Conservation (phyloP, 2,888 invertebrate genomes). For the Galeopsomyia nigrocyanea region DNA sequence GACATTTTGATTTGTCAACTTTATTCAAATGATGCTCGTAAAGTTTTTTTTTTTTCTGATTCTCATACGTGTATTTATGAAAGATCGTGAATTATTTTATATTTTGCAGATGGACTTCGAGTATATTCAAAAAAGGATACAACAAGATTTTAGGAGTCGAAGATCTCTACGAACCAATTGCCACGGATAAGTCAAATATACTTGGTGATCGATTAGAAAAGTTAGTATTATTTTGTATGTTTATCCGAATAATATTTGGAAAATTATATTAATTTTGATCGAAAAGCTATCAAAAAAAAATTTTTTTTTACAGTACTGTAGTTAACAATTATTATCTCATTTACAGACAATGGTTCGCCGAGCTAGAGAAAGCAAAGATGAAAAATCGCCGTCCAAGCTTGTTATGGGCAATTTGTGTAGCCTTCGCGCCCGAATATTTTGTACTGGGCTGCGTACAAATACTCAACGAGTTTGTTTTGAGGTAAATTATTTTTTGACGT, state of each 20-base stretch:
- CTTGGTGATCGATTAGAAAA: conserved; percentile 79
- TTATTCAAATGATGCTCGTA: too few relatives aligned
- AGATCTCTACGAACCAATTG: conserved; percentile 81
- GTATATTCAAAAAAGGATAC: conserved; percentile 82
- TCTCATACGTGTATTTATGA: too few relatives aligned
- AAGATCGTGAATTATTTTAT: too few relatives aligned
- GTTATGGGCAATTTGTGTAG: conserved; percentile 67
- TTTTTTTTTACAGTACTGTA: not conserved
- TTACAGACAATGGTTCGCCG: conserved; percentile 70
- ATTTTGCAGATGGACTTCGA: conserved; percentile 79
- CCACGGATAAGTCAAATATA: conserved; percentile 76
- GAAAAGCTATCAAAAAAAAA: not conserved
- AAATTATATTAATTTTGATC: not conserved
- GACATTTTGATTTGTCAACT: too few relatives aligned
- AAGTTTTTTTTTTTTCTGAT: too few relatives aligned
- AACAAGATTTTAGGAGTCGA: conserved; percentile 79
- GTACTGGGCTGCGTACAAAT: conserved; percentile 68
- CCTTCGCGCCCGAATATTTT: conserved; percentile 69
- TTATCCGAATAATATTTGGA: too few relatives aligned
- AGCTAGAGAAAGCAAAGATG: conserved; percentile 63
- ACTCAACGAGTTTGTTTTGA: conserved; percentile 65
- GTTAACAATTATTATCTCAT: not conserved
- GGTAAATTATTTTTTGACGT: conserved; percentile 43
- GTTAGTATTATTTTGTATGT: conserved; percentile 65
- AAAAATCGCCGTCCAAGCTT: conserved; percentile 66